A percentile compares a stretch with the other conserved stretches of the same genome.
phyloP scores from a whole-genome alignment of 2,797 vertebrate genomes.

The Bovichtus variegatus region DNA sequence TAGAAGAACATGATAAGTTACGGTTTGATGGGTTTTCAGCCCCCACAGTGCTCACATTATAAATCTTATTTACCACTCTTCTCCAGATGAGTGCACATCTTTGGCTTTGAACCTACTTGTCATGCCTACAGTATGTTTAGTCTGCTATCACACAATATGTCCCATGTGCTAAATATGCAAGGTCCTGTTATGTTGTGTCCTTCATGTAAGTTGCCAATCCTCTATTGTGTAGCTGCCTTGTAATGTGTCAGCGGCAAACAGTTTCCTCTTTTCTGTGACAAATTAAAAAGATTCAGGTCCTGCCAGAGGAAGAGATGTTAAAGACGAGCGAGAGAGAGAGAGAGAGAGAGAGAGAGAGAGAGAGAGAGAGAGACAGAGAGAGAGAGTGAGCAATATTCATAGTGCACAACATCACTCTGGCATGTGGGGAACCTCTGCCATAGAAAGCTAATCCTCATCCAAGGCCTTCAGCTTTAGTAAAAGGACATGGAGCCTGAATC shows the following conservation, averaged over 20 bases:
- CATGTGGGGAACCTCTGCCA: conserved; percentile 61
- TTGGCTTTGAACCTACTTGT: conserved; percentile 56
- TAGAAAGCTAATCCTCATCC: conserved; percentile 71
- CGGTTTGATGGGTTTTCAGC: conserved; percentile 75
- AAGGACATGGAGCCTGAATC: conserved; percentile 76
- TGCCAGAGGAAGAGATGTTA: conserved; percentile 17
- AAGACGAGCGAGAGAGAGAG: conserved; percentile 16
- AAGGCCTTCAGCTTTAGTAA: conserved; percentile 73
- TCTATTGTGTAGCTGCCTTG: conserved; percentile 19
- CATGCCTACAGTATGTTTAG: conserved; percentile 30
- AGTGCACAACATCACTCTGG: conserved; percentile 49
- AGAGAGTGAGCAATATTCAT: conserved; percentile 63
- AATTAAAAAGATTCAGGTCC: conserved; percentile 42
- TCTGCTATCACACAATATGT: conserved; percentile 21
- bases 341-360: too few relatives aligned
- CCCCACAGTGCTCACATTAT: conserved; percentile 54
- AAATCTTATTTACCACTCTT: conserved; percentile 68
- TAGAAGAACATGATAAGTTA: conserved; percentile 74
- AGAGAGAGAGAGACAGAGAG: conserved; percentile 25
- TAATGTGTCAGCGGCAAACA: conserved; percentile 24
- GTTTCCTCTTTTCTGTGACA: conserved; percentile 31
- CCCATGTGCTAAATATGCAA: conserved; percentile 37
- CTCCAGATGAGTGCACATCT: conserved; percentile 53
- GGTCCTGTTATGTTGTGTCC: conserved; percentile 22
- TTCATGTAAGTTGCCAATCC: conserved; percentile 29